phyloP scores from a whole-genome alignment of 2,113 vertebrate species.

The Hemichromis elongatus region DNA sequence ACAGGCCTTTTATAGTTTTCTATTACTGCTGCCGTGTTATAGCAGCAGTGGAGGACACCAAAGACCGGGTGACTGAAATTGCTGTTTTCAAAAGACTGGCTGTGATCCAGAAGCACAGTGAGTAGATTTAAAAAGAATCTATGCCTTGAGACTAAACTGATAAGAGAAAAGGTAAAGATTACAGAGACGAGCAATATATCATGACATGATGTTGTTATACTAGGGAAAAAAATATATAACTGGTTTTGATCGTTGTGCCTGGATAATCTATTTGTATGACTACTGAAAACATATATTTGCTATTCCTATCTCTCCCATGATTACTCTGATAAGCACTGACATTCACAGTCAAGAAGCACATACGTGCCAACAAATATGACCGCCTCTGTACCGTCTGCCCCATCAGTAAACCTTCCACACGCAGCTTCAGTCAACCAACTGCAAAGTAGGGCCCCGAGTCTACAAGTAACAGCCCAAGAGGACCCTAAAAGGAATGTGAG shows the following conservation, averaged over 20 bases:
- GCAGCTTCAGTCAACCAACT: neutral
- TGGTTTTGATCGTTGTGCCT: neutral
- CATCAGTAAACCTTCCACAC: neutral
- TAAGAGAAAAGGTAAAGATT: neutral
- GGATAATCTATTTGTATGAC: neutral
- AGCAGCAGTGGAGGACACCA: constrained; percentile 22
- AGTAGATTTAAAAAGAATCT: neutral
- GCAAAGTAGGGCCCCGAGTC: neutral
- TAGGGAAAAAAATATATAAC: neutral
- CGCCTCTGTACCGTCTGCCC: neutral
- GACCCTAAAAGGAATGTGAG: constrained; percentile 14
- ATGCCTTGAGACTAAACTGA: neutral
- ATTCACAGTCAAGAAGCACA: constrained; percentile 17
- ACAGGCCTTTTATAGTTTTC: constrained; percentile 53
- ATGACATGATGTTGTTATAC: neutral
- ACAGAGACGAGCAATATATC: neutral
- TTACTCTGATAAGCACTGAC: neutral
- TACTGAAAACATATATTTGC: neutral
- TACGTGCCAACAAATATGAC: constrained; percentile 31
- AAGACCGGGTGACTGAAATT: constrained; percentile 26
- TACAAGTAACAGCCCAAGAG: constrained; percentile 11
- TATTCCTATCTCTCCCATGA: neutral
- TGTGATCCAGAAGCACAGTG: neutral
- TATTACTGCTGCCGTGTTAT: constrained; percentile 46
- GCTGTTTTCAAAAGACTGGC: constrained; percentile 10